Base-by-base conservation (phyloP, 2,888 invertebrate species). In the Patella ulyssiponensis region DNA sequence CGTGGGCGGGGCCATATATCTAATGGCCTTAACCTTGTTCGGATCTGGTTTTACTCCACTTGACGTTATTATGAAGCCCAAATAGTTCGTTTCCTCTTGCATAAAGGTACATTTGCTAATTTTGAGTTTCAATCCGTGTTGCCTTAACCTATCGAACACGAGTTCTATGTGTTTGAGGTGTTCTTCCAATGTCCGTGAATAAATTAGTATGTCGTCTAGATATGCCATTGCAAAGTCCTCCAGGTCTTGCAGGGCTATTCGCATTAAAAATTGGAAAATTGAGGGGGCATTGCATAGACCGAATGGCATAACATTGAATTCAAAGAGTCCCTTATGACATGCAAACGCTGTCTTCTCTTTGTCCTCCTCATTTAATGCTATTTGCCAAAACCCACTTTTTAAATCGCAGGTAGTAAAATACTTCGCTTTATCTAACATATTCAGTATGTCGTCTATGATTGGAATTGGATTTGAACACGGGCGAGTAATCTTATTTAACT, bases 201-300 rank as follows among this genome's bases (percentile, higher is more conserved):
- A 80, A 23, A 81, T 78, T 1, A 83, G n/a, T 33, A 83, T 78
- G 27, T 83, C 80, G 64, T 84, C 81, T 1, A 82, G 69, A 58
- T 81, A 80, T 7, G 76, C 73, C 1, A 74, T 69, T 3, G 78
- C 73, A 75, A 82, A 84, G 11, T 74, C 17, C 23, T 75, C 77
- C 9, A 74, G 64, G 3, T 79, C 81, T 20, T 80, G 44, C 12
- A 83, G 73, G 14, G 79, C 82, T 56, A 71, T 70, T 11, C 58
- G 23, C 76, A 83, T 77, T 12, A 82, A 56, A 64, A 77, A 71
- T 70, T 78, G 78, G 58, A 80, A 77, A 15, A 76, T 44, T 3
- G 70, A 27, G 4, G 83, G 79, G 1, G 79, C 80, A 76, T 78
- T 83, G 1, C 64, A 33, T 51, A 80, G 70, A 3, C 77, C 79